These are phyloP conservation scores for Trididemnum clinides DNA, from an alignment of 23 tunicate species.

Conservation along the genomic window DNA sequence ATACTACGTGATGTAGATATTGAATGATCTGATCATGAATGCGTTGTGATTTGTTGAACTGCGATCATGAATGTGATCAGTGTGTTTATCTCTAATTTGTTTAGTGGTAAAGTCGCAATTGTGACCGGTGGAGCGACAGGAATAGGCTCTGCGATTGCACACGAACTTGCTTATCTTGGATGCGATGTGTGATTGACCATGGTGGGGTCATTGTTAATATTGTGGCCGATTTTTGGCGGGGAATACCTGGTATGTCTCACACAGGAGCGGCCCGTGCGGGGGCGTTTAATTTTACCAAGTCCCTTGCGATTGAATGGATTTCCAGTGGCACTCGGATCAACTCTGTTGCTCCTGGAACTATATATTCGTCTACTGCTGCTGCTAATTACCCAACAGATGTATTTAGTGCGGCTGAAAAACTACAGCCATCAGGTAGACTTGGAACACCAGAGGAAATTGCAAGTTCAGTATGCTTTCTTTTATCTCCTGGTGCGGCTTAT, in stretches of 20 bases:
- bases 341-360: constrained; percentile 94
- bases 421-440: constrained; percentile 68
- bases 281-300: constrained; percentile 76
- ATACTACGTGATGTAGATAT: too few species aligned
- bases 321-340: constrained; percentile 78
- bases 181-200: constrained; percentile 86
- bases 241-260: constrained; percentile 67
- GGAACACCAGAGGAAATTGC: constrained; percentile 82
- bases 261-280: constrained; percentile 92
- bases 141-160: constrained; percentile 82
- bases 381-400: constrained; percentile 69
- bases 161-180: constrained; percentile 84
- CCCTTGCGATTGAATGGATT: constrained; percentile 87
- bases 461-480: constrained; percentile 71
- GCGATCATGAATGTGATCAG: too few species aligned
- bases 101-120: constrained; percentile 74
- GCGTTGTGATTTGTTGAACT: too few species aligned
- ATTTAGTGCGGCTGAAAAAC: constrained; percentile 33
- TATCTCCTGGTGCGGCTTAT: constrained; percentile 77
- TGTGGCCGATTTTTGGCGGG: constrained; percentile 74
- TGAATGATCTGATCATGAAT: too few species aligned
- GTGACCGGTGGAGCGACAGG: constrained; percentile 99
- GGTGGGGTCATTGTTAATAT: constrained; percentile 95
- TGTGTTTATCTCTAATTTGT: constrained; percentile 60
- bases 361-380: constrained; percentile 79